These are phyloP conservation scores for Myotis pilosus DNA, from an alignment of 2,797 vertebrate genomes.

Conservation along the genomic window DNA sequence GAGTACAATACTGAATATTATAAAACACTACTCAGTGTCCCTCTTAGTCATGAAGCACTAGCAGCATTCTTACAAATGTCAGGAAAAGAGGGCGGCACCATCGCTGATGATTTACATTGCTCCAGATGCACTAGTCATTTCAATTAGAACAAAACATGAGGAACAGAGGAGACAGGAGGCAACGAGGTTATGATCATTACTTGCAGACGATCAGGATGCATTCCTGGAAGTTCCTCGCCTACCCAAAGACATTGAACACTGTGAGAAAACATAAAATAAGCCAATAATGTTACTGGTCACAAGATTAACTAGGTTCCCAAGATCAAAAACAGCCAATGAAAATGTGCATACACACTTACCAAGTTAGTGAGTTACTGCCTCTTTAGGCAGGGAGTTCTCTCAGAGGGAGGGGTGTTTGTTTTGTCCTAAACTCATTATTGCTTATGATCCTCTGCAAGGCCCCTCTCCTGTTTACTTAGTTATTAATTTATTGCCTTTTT, in stretches of 20 bases:
- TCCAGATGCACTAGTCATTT: background rate
- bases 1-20: slow-evolving; percentile 20
- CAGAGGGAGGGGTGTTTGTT: background rate
- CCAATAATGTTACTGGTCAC: background rate
- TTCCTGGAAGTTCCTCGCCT: background rate
- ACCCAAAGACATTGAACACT: background rate
- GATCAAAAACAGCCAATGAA: background rate
- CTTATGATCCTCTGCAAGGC: background rate
- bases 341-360: background rate
- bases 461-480: background rate
- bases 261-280: background rate
- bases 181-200: background rate
- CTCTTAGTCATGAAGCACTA: background rate
- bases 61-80: background rate
- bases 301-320: background rate
- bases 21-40: background rate
- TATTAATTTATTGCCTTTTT: background rate
- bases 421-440: background rate
- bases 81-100: background rate
- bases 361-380: background rate
- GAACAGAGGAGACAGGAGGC: background rate
- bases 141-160: background rate
- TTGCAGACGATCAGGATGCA: background rate
- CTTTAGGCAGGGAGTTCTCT: background rate
- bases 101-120: background rate